These are phyloP conservation scores for Okamejei kenojei DNA, from an alignment of 2,797 vertebrate genomes.

Conservation along the genomic window DNA sequence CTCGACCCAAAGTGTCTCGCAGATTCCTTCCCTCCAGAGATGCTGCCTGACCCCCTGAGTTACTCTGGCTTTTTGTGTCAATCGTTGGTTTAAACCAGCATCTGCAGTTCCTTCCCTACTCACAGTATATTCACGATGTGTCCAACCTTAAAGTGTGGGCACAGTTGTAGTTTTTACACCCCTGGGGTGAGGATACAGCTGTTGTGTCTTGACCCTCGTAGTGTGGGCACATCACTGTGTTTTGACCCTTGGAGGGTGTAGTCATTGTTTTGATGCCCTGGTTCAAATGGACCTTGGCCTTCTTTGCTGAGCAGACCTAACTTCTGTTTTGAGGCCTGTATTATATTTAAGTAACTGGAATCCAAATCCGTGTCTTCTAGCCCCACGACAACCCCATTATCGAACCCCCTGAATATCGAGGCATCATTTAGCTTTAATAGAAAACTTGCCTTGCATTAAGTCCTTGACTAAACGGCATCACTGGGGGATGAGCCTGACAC, in stretches of 20 bases:
- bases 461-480: background rate
- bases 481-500: background rate
- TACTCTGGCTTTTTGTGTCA: too few species aligned
- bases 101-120: too few species aligned
- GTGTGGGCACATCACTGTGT: background rate
- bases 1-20: too few species aligned
- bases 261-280: background rate
- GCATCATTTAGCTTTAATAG: background rate
- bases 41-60: too few species aligned
- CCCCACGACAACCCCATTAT: background rate
- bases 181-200: too few species aligned
- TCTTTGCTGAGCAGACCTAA: background rate
- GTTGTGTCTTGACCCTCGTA: background rate
- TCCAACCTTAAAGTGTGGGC: too few species aligned
- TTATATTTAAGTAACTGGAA: background rate
- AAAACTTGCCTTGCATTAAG: background rate
- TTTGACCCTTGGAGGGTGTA: background rate
- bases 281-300: background rate
- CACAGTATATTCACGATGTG: too few species aligned
- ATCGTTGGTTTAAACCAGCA: too few species aligned
- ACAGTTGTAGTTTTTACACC: too few species aligned
- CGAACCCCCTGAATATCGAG: too few species aligned
- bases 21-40: too few species aligned
- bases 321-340: too few species aligned
- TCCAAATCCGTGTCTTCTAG: background rate